These are phyloP conservation scores for Dasysyrphus tricinctus DNA, from an alignment of 2,888 invertebrate genomes.

Conservation along the genomic window DNA sequence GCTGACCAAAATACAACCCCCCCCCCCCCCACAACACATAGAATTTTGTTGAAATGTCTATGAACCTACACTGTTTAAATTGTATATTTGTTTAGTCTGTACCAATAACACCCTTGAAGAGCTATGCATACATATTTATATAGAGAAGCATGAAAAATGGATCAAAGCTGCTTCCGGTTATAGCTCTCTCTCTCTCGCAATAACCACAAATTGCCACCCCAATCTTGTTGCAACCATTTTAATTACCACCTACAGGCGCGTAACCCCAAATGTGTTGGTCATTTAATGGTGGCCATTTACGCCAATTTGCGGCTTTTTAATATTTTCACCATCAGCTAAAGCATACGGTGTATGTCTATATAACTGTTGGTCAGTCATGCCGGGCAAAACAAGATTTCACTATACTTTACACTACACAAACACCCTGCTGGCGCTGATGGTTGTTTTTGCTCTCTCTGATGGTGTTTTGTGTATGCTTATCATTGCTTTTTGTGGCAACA, in stretches of 20 bases:
- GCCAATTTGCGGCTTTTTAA: conserved; percentile 81
- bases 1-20: neutral
- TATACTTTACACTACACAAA: conserved; percentile 22
- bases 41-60: conserved; percentile 18
- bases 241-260: conserved; percentile 65
- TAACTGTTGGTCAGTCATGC: conserved; percentile 78
- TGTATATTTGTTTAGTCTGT: neutral
- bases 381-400: conserved; percentile 78
- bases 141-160: conserved; percentile 25
- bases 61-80: conserved; percentile 2
- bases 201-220: conserved; percentile 67
- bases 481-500: conserved; percentile 75
- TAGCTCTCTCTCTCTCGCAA: conserved; percentile 2
- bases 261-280: conserved; percentile 73
- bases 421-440: conserved; percentile 3
- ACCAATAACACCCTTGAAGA: neutral
- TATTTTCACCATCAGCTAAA: conserved; percentile 76
- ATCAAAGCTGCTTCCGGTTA: conserved; percentile 59
- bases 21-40: neutral
- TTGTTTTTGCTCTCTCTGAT: neutral
- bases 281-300: conserved; percentile 78
- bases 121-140: no score
- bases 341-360: conserved; percentile 55
- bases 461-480: conserved; percentile 66
- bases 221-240: conserved; percentile 48